Conservation (phyloP, 2,888 invertebrate genomes). For the Amphipyra berbera region DNA sequence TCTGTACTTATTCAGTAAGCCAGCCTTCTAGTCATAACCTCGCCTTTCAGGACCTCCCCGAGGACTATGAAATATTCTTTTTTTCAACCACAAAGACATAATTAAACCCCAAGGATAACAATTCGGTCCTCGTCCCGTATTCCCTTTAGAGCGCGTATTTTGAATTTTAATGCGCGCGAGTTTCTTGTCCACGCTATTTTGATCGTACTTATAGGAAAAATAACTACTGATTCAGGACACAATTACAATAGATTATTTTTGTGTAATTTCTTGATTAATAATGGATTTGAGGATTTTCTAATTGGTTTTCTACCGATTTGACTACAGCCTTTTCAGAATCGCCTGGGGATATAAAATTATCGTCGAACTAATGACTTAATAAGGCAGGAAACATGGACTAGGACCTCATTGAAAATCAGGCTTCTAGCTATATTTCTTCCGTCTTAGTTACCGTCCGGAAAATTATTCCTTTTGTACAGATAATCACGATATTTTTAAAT, state of each 20-base stretch:
- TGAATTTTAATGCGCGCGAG: constrained; percentile 62
- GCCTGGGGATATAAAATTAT: constrained; percentile 45
- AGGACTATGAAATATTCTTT: constrained; percentile 75
- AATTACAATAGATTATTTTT: constrained; percentile 25
- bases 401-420: constrained; percentile 8
- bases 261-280: constrained; percentile 22
- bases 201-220: constrained; percentile 20
- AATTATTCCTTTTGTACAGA: constrained; percentile 7
- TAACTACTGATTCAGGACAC: constrained; percentile 17
- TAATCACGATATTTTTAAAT: constrained; percentile 32
- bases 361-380: constrained; percentile 43
- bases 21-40: constrained; percentile 32
- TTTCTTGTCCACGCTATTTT: constrained; percentile 11
- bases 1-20: constrained; percentile 50
- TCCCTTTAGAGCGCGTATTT: constrained; percentile 71
- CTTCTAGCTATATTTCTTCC: constrained; percentile 9
- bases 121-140: constrained; percentile 71
- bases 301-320: constrained; percentile 10
- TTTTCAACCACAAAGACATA: constrained; percentile 79
- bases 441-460: constrained; percentile 1
- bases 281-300: constrained; percentile 13
- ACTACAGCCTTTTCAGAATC: constrained; percentile 6
- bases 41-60: constrained; percentile 56
- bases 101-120: constrained; percentile 83
- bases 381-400: constrained; percentile 12